Evolutionary conservation across 2,888 invertebrate species (phyloP), one percentile per base, ranked within the genome.

Genomic region (Pyrochroa serraticornis): DNA sequence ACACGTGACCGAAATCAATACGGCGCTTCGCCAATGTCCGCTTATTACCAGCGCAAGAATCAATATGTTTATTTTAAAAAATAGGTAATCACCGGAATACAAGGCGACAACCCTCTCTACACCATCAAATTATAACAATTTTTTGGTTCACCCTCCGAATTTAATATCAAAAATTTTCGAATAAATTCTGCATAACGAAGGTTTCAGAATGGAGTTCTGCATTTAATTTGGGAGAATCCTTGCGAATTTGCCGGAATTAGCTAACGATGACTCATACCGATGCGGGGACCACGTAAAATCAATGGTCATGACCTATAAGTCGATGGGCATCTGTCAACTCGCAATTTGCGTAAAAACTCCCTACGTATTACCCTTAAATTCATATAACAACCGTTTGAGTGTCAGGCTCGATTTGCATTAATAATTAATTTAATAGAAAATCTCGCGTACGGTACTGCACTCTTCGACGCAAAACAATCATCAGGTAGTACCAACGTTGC

Each of bases 1-100:
- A 44, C 68, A 70, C 69, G 67, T 70, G 70, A 69, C 59, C 65
- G 8, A 32, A 65, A 70, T 70, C 70, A 67, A 70, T 70, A 70
- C 51, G 42, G 38, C 43, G 60, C 60, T 63, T 65, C 60, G 64
- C 64, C 60, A 67, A 63, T 63, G 64, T 58, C 57, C 56, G 55
- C 57, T 56, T 59, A 61, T 60, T 60, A 62, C 58, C 47, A 55
- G 60, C 59, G 60, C 50, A 60, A 57, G 62, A 67, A 70, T 70
- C 70, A 66, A 70, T 70, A 70, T 64, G 62, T 65, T 65, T 62
- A 58, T 60, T 42, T 13, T 6, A 49, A 43, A 42, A 47, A 31
- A 6, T 10, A 30, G 32, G 32, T 10, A 42, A 22, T 9, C 30
- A 22, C 31, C n/a, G 1, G n/a, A 13, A 35, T 9, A 35, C 10